Evolutionary conservation across 2,797 vertebrate species (phyloP), one percentile per base, ranked within the genome.

Genomic region (Mus caroli): DNA sequence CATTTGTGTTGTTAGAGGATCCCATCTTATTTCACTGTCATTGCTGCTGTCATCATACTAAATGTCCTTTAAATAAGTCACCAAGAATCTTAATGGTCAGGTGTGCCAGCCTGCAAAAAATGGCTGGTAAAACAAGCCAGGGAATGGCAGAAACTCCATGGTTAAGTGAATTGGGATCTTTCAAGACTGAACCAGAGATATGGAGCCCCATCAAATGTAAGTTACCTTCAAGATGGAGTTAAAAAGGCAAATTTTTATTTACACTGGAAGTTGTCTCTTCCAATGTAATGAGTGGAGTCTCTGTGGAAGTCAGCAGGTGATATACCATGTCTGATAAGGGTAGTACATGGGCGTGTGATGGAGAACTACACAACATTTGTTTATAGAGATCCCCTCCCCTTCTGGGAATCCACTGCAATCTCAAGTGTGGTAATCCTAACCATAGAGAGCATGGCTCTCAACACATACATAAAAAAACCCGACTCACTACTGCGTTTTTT

Each of bases 31-130:
- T 82, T 60, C 46, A 54, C 9, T 40, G 9, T 67, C 73, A 54
- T 40, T 77, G 69, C 71, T 71, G 26, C n/a, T 46, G 11, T 56
- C 77, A 11, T 78, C 17, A 79, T 56, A 43, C 50, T 31, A 88
- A 60, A 91, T 73, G 58, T 34, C n/a, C 88, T 96, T 96, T 88
- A 46, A 62, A 96, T 67, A 90, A 92, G 54, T 87, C 54, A 13
- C 52, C 83, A 88, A 93, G 26, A 92, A 83, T 50, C 20, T 71
- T 15, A 40, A 69, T 9, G 24, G 40, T 73, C 37, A 90, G 52
- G 31, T 82, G 6, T 56, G 15, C 54, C 24, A 82, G 64, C 31
- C 56, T 91, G 22, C 15, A 87, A 88, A 88, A 86, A 92, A 87
- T 37, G 28, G 56, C n/a, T 79, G 34, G 40, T 85, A 46, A 6